A percentile compares a stretch with the other conserved stretches of the same genome.
These are phyloP conservation scores for Cryptotis parvus DNA, from an alignment of 2,113 vertebrate genomes.

Conservation along the genomic window DNA sequence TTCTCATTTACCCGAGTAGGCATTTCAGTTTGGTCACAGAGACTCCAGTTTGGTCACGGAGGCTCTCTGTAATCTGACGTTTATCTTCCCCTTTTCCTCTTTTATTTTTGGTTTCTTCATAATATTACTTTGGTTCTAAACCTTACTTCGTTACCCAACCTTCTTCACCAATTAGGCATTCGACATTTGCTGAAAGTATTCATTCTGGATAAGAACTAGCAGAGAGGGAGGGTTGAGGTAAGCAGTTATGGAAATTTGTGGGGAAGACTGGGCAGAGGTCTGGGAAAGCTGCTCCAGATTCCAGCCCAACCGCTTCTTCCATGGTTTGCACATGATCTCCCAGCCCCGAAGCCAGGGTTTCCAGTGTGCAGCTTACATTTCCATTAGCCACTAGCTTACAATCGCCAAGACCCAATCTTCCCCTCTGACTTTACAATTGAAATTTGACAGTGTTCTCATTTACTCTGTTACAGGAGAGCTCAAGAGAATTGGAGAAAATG, in stretches of 20 bases:
- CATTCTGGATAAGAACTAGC: background rate
- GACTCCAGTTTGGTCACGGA: background rate
- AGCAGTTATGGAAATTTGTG: conserved; percentile 57
- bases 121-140: background rate
- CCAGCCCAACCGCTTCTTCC: conserved; percentile 32
- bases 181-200: conserved; percentile 33
- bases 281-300: conserved; percentile 31
- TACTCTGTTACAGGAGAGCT: background rate
- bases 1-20: background rate
- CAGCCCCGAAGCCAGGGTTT: conserved; percentile 26
- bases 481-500: conserved; percentile 28
- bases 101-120: background rate
- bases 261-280: conserved; percentile 33
- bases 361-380: conserved; percentile 55
- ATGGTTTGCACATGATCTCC: conserved; percentile 38
- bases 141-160: background rate
- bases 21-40: background rate
- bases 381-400: conserved; percentile 39
- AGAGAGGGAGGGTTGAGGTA: conserved; percentile 4
- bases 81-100: background rate
- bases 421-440: background rate
- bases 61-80: background rate
- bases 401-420: conserved; percentile 7
- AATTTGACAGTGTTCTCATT: background rate
- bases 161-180: background rate